Evolutionary conservation across 2,797 vertebrate species (phyloP).

Genomic region (Diplodus puntazzo): DNA sequence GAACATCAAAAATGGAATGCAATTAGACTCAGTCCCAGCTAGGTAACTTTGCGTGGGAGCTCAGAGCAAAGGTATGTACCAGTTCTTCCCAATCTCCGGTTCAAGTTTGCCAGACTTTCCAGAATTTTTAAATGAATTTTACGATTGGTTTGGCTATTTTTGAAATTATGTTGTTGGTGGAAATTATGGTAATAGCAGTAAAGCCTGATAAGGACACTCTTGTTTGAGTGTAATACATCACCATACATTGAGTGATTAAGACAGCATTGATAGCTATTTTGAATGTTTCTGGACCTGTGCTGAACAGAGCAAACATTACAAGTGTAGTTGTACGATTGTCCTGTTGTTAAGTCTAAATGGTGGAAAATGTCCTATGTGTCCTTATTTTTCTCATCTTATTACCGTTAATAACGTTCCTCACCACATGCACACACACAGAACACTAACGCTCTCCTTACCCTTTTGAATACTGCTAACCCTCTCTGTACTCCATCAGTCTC

Average conservation of each 20-base stretch:
- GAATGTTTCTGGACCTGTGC: background rate
- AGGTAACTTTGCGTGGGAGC: background rate
- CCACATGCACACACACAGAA: background rate
- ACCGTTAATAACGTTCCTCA: background rate
- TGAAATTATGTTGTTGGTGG: background rate
- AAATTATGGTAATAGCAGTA: background rate
- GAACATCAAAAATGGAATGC: background rate
- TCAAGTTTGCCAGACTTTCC: background rate
- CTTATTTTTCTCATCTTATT: constrained; percentile 10
- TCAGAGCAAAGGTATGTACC: background rate
- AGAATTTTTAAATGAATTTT: background rate
- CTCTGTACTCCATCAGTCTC: constrained; percentile 44
- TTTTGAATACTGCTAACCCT: constrained; percentile 57
- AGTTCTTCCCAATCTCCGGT: background rate
- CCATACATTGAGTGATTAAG: constrained; percentile 1
- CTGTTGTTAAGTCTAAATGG: constrained; percentile 9
- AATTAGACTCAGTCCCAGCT: background rate
- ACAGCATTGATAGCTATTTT: background rate
- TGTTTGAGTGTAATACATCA: background rate
- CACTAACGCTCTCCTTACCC: constrained; percentile 24
- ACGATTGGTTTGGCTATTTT: background rate
- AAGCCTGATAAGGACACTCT: constrained; percentile 3
- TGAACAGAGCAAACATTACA: constrained; percentile 7
- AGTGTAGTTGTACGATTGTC: constrained; percentile 4
- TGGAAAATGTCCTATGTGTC: constrained; percentile 15